Evolutionary conservation across 2,888 invertebrate species (phyloP).

Genomic region (Lasioglossum marginatum): DNA sequence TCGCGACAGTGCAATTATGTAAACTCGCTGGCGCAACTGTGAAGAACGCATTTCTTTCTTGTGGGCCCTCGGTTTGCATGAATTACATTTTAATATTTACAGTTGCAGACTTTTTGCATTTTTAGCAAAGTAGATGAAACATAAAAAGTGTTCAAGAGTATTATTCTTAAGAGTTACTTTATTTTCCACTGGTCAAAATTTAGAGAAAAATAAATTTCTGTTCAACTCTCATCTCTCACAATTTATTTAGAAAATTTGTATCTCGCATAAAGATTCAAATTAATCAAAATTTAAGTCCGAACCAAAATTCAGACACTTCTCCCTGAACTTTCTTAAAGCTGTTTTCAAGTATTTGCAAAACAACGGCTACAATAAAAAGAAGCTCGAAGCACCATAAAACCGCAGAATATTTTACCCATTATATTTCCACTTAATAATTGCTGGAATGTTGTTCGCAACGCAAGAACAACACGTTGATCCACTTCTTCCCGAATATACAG

Average conservation of each 20-base stretch:
- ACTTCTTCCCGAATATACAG: background rate
- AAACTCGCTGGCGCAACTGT: conserved; percentile 6
- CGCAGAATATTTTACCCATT: background rate
- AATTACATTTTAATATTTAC: background rate
- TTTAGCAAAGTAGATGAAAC: background rate
- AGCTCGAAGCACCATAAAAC: background rate
- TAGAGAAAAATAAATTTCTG: no score
- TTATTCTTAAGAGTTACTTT: no score
- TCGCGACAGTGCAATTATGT: background rate
- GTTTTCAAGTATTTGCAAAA: background rate
- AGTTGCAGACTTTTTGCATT: background rate
- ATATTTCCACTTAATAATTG: background rate
- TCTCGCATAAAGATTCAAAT: no score
- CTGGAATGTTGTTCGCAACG: background rate
- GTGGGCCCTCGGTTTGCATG: background rate
- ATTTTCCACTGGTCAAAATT: background rate
- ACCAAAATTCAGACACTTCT: background rate
- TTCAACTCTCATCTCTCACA: no score
- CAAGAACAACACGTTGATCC: background rate
- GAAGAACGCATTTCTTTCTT: background rate
- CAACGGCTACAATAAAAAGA: background rate
- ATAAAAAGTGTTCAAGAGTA: background rate
- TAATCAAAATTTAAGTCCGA: no score
- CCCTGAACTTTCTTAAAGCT: background rate
- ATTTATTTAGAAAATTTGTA: no score